Base-by-base conservation (phyloP, 2,797 vertebrate species). In the Halcyon leucocephala region DNA sequence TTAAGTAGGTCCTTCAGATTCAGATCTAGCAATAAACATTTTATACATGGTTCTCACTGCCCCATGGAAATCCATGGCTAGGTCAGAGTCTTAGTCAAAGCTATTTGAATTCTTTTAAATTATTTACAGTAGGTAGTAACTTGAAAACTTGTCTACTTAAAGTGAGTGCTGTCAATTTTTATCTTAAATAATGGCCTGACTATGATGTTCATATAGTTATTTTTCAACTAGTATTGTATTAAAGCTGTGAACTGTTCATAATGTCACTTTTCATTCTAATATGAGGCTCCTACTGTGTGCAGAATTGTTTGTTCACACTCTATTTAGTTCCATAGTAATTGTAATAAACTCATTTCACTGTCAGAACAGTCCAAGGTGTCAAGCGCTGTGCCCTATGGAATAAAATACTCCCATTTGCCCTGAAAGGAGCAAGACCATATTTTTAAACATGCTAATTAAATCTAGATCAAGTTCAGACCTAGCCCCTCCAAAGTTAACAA, bases 301-400 rank as follows among this genome's bases (percentile, higher is more conserved):
- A 65, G 74, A 85, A 90, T 66, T 95, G 46, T 94, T 94, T 89
- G 39, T 88, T 92, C 91, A 82, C 61, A 86, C 21, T 90, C 70
- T 89, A 24, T 94, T 90, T 96, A 85, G n/a, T 85, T 74, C 48
- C 71, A 71, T 7, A 95, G 42, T 85, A 85, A 84, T 90, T 92
- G 11, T 28, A 87, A 85, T 86, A 62, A 94, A 57, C 12, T 69
- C 46, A 71, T 93, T 86, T 91, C 24, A 54, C 49, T 94, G 13
- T 76, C 52, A 93, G 61, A 89, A 79, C 8, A 65, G 52, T 66
- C 25, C 49, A 89, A 66, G 31, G 7, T 85, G 57, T 57, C 22
- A 61, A 76, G 55, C 73, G 14, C 17, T 80, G 18, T 17, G 7
- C 6, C 12, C 13, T 64, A 15, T 46, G 18, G n/a, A 85, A 87